Evolutionary conservation across 2,888 invertebrate genomes (phyloP).

Genomic region (Carpatolechia fugitivella): DNA sequence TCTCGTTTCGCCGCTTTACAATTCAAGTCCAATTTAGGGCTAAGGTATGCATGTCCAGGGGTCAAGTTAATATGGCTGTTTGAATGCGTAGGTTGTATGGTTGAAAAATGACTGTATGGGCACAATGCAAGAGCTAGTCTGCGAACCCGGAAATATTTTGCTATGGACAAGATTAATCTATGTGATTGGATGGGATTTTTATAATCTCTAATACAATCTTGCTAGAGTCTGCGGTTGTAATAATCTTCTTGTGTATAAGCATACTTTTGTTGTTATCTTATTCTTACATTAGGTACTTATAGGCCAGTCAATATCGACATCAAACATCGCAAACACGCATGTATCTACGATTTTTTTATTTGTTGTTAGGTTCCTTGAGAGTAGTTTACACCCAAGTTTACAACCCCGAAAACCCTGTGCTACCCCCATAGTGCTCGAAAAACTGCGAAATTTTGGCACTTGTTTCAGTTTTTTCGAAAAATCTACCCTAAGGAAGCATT

Average conservation of each 20-base stretch:
- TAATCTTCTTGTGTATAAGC: not conserved
- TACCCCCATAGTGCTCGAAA: too few species aligned
- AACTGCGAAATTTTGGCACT: too few species aligned
- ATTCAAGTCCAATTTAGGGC: constrained; percentile 14
- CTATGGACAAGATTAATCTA: constrained; percentile 70
- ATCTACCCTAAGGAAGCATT: too few species aligned
- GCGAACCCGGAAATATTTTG: constrained; percentile 71
- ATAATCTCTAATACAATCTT: constrained; percentile 11
- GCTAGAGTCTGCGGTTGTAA: not conserved
- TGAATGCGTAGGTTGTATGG: constrained; percentile 70
- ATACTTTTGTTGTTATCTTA: not conserved
- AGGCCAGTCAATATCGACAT: too few species aligned
- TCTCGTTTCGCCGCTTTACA: constrained; percentile 12
- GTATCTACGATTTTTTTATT: too few species aligned
- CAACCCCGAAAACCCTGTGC: too few species aligned
- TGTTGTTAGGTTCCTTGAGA: too few species aligned
- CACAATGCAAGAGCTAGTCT: constrained; percentile 64
- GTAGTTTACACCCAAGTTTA: too few species aligned
- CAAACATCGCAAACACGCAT: too few species aligned
- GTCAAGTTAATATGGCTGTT: constrained; percentile 42
- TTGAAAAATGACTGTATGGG: constrained; percentile 72
- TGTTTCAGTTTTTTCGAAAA: too few species aligned
- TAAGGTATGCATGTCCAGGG: constrained; percentile 35
- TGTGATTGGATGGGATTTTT: constrained; percentile 39
- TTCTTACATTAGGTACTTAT: not conserved